phyloP scores from a whole-genome alignment of 2,797 vertebrate genomes.

The Gallinago stenura region DNA sequence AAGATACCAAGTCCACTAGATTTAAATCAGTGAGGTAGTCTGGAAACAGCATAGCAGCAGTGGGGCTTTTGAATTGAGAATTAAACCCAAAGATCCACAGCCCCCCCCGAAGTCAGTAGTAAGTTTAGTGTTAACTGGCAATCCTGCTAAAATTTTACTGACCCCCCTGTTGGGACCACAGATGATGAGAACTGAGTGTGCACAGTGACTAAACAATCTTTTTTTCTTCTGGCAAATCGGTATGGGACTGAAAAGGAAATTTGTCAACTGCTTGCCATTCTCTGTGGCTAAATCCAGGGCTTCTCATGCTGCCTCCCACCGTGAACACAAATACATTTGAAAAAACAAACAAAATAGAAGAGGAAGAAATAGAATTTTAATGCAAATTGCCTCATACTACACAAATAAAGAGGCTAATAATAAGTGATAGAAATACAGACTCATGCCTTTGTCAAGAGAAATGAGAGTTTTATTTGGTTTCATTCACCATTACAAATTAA shows the following conservation, averaged over 20 bases:
- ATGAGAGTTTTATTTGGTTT: neutral
- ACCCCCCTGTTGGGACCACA: neutral
- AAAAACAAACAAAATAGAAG: slow-evolving; percentile 35
- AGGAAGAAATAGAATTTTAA: neutral
- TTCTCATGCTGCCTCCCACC: neutral
- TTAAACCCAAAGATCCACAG: neutral
- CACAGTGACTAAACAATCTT: neutral
- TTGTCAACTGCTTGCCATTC: neutral
- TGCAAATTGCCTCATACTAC: slow-evolving; percentile 5
- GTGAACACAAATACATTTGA: slow-evolving; percentile 28
- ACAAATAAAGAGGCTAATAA: slow-evolving; percentile 28
- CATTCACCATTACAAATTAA: neutral
- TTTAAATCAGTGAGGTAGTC: neutral
- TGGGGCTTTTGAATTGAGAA: neutral
- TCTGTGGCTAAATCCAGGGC: slow-evolving; percentile 8
- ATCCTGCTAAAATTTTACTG: slow-evolving; percentile 1
- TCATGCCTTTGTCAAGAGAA: neutral
- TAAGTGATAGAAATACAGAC: neutral
- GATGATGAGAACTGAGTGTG: neutral
- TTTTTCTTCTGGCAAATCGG: neutral
- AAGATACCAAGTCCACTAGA: neutral
- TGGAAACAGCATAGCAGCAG: neutral
- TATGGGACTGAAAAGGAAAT: neutral
- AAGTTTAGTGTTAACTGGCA: neutral
- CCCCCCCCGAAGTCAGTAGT: neutral